Base-by-base conservation (phyloP, 2,113 vertebrate genomes). In the Hypomesus transpacificus region DNA sequence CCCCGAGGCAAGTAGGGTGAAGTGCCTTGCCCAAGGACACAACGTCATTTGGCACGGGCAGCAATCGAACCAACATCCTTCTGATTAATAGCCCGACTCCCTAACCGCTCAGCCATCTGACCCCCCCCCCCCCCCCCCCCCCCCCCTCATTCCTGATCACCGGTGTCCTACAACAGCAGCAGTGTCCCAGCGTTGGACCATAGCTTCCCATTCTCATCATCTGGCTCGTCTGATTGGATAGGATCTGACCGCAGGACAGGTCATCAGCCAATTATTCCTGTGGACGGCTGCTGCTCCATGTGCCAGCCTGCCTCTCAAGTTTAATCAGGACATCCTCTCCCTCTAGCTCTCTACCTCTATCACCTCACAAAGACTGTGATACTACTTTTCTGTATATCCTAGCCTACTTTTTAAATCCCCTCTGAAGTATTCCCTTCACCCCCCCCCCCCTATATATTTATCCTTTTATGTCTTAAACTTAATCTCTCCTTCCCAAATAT, bases 191-290 rank as follows among this genome's bases (percentile, higher is more conserved):
- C 6, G 17, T 63, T 63, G 14, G 7, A 28, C 50, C 51, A 24
- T 51, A 9, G 16, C 65, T 52, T 52, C 31, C 54, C 20, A 46
- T 24, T 20, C 39, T 52, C 46, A 11, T 68, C 22, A 54, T 17
- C 51, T 26, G 66, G 73, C 69, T 65, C 58, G 65, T 52, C 61
- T 75, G 57, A 57, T 60, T 21, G 66, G 71, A 58, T 51, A 70
- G 71, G 75, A 74, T 78, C 76, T 84, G 69, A 78, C 70, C 58
- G 50, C 66, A 72, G 83, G 78, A 82, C 74, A 78, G 82, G 80
- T 79, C 80, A 84, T 77, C 72, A 79, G 75, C 80, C 78, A 82
- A 78, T 82, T 78, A 78, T 73, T 76, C 79, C 77, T 66, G 57
- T 70, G 74, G 70, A 31, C 54, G 63, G 24, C 58, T 34, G 73